Conservation (phyloP, 2,888 invertebrate species). For the Metellina segmentata region DNA sequence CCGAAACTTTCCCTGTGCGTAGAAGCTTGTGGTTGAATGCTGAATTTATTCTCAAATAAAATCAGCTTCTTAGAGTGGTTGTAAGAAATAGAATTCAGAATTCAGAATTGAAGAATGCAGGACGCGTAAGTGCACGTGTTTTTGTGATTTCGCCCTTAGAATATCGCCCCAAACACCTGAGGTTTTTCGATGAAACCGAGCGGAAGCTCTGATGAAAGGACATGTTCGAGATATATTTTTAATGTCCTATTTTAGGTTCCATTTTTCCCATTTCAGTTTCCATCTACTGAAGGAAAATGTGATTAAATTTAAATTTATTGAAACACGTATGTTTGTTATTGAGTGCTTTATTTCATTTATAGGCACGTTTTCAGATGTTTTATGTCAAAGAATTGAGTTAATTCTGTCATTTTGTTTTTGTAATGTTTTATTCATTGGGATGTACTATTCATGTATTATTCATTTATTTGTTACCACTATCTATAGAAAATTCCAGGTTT, state of each 20-base stretch:
- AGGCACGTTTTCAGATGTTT: no score
- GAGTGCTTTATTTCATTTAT: no score
- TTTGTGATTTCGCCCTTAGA: background rate
- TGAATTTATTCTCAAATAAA: constrained; percentile 29
- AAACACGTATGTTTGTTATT: no score
- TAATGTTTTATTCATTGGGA: no score
- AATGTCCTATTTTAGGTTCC: background rate
- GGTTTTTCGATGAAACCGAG: background rate
- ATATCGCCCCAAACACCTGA: background rate
- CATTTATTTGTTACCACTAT: no score
- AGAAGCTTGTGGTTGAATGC: constrained; percentile 32
- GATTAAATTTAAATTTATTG: no score
- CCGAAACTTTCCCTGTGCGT: background rate
- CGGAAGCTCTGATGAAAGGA: background rate
- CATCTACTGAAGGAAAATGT: no score
- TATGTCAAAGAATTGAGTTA: no score
- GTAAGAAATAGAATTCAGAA: constrained; percentile 25
- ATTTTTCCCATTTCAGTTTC: background rate
- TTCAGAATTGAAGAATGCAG: background rate
- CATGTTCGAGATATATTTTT: background rate
- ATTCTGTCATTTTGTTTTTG: no score
- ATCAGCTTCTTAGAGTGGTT: constrained; percentile 15
- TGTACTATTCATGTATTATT: no score
- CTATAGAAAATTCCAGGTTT: no score
- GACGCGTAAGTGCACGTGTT: background rate